Evolutionary conservation across 2,888 invertebrate species (phyloP), one percentile per base, ranked within the genome.

Genomic region (Lucinisca nassula): DNA sequence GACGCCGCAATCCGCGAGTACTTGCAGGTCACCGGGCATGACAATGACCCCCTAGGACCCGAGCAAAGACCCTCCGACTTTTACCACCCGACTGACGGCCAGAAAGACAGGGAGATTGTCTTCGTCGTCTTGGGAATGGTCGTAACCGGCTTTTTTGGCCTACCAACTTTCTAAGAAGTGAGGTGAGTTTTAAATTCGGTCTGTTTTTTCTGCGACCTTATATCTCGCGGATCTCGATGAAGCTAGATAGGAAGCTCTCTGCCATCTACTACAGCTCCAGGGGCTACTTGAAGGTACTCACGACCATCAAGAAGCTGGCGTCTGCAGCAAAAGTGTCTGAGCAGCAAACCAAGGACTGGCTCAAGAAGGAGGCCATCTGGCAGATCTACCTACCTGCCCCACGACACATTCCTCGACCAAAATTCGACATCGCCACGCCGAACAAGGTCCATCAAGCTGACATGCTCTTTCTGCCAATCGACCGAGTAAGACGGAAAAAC

Each of bases 391-490:
- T 51, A 21, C 8, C 51, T 8, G 40, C 51, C 21, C 51, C 51
- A 17, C 21, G 51, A 21, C 8, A 51, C 21, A 21, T 51, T 21
- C 51, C 51, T 4, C 10, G 8, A n/a, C 51, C 21, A 10, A 51
- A 10, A n/a, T 51, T 51, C 21, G 51, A 51, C 21, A n/a, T 51
- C 21, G 21, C 12, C 21, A n/a, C 21, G 21, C 51, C 51, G 4
- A 51, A 51, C 49, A 84, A 83, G 37, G 83, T 86, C n/a, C 82
- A 88, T 35, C 85, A 85, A 27, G 88, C 85, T 21, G 88, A 88
- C 67, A 61, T 88, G 30, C 51, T 89, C 35, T 89, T 79, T 79
- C 58, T 89, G 24, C 87, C 90, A 38, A 85, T 87, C 40, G 91
- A 55, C 67, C n/a, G n/a, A n/a, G n/a, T 49, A 49, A 17, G 49